Evolutionary conservation across 2,797 vertebrate genomes (phyloP).

Genomic region (Podarcis siculus): DNA sequence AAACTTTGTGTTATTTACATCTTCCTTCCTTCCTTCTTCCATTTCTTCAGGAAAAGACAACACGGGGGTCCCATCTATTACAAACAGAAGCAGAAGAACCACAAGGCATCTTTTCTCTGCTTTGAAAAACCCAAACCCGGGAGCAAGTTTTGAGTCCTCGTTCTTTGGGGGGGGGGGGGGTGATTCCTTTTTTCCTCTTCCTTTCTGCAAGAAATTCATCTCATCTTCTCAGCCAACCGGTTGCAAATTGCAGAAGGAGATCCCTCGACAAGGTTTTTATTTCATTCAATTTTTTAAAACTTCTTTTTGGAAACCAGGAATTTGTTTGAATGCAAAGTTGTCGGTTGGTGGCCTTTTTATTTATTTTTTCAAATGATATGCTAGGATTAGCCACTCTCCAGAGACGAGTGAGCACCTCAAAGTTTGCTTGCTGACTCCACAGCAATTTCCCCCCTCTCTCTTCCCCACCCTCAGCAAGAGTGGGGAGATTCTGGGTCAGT

Average conservation of each 20-base stretch:
- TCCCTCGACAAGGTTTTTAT: neutral
- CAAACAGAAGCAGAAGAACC: no score
- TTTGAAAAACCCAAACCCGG: no score
- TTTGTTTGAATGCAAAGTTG: neutral
- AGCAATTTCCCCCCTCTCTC: no score
- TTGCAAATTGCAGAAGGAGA: neutral
- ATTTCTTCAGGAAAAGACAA: no score
- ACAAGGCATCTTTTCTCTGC: neutral
- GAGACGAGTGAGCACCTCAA: neutral
- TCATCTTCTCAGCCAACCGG: neutral
- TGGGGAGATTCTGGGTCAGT: neutral
- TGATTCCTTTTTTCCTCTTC: rapidly evolving
- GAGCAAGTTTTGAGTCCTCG: neutral
- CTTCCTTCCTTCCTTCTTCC: no score
- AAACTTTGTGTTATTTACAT: no score
- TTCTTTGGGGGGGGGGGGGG: no score
- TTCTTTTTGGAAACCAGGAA: neutral
- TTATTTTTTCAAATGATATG: neutral
- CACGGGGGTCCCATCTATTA: no score
- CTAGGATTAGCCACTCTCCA: neutral
- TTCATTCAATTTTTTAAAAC: neutral
- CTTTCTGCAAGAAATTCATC: neutral
- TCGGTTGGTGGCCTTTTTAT: no score
- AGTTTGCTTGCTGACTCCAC: neutral
- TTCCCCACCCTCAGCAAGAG: neutral